Base-by-base conservation (phyloP, 2,888 invertebrate species). In the Trichogramma dendrolimi region DNA sequence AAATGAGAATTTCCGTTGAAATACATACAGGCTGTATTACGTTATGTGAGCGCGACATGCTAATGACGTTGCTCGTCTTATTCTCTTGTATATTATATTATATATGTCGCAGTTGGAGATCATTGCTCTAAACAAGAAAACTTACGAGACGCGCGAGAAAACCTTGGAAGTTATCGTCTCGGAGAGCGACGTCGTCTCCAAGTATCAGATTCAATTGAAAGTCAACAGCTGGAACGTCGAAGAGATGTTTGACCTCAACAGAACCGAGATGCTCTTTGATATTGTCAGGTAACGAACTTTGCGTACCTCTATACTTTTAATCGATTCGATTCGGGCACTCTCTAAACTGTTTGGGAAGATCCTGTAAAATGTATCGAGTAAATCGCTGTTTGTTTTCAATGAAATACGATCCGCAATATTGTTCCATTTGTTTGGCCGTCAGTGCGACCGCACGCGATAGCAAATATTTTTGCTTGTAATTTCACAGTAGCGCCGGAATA, bases 201-300 rank as follows among this genome's bases (percentile, higher is more conserved):
- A 84, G 50, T 87, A 89, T 74, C 88, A 93, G 72, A 88, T 94
- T 5, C 90, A 92, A 74, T 81, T 95, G 72, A 94, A 94, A 80
- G 91, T 95, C 54, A 90, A 93, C 76, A 94, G 94, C 79, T 80
- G 94, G 39, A 93, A 94, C 74, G 91, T 94, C 58, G 92, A 93
- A 68, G 93, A 95, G 74, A 82, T 94, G 73, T 88, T 94, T 74
- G 89, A 92, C 77, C 84, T 81, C 43, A 82, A 84, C 67, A 83
- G 89, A 61, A 88, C 91, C 80, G 87, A 88, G 44, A 85, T 86
- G 43, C 80, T 95, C 4, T 85, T 91, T 67, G 88, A 91, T 70
- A 87, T 94, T 58, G 88, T 94, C 71, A 84, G 77, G 78, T 78
- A 58, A 46, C 64, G 56, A 14, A 2, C 27, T 27, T 27, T 27